phyloP scores from a whole-genome alignment of 2,888 invertebrate genomes.

The Gastrophysa polygoni region DNA sequence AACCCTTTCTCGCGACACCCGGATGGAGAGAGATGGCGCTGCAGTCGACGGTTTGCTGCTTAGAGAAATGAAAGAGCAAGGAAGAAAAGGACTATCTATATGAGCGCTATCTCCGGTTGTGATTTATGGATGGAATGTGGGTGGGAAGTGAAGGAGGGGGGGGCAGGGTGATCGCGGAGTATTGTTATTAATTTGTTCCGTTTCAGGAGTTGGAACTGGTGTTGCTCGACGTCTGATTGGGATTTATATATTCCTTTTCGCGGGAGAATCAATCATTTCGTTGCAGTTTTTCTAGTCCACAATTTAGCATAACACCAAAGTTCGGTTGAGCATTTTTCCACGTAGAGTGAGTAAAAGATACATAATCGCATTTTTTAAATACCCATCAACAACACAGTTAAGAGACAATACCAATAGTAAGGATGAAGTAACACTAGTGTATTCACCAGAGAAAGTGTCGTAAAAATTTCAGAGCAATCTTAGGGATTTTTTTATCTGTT shows the following conservation, averaged over 20 bases:
- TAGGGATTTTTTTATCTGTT: too few species aligned
- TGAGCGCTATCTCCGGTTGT: constrained; percentile 30
- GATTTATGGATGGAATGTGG: constrained; percentile 36
- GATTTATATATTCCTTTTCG: constrained; percentile 25
- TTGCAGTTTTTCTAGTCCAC: too few species aligned
- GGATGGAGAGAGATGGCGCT: constrained; percentile 37
- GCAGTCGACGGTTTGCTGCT: constrained; percentile 14
- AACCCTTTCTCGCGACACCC: constrained; percentile 50
- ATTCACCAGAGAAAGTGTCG: too few species aligned
- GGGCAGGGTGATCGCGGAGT: constrained; percentile 21
- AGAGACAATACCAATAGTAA: too few species aligned
- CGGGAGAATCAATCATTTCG: background rate
- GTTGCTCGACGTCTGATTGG: constrained; percentile 24
- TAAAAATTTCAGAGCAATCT: too few species aligned
- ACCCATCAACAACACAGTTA: too few species aligned
- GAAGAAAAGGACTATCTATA: constrained; percentile 34
- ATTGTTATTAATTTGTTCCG: constrained; percentile 42
- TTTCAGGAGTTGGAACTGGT: constrained; percentile 33
- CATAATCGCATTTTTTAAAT: too few species aligned
- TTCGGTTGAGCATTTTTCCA: too few species aligned
- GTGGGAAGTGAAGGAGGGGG: background rate
- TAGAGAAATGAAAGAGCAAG: constrained; percentile 34
- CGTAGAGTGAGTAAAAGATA: too few species aligned
- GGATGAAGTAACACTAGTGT: too few species aligned
- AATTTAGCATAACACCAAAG: too few species aligned